Conservation (phyloP, 2,797 vertebrate genomes). For the Danio kyathit region DNA sequence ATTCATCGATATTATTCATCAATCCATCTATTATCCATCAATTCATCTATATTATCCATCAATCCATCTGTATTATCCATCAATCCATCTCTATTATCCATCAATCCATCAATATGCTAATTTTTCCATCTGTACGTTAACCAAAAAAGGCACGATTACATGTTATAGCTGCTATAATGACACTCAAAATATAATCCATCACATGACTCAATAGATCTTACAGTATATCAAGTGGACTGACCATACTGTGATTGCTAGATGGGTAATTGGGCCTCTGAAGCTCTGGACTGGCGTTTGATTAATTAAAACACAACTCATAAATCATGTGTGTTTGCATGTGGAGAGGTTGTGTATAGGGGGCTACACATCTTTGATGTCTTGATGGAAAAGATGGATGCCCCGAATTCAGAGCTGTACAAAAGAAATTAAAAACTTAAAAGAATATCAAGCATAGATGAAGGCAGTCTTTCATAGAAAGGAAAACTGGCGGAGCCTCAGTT, state of each 20-base stretch:
- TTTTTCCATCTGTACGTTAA: not conserved
- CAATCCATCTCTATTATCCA: not conserved
- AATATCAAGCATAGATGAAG: constrained; percentile 22
- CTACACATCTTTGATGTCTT: constrained; percentile 18
- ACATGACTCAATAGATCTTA: not conserved
- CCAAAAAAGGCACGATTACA: not conserved
- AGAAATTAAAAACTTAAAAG: constrained; percentile 9
- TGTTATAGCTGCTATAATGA: constrained; percentile 1
- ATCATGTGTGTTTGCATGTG: constrained; percentile 14
- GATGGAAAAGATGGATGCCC: not conserved
- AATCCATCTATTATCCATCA: no score
- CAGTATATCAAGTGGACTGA: not conserved
- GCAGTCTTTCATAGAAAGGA: constrained; percentile 22
- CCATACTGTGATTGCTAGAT: not conserved
- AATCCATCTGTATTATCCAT: no score
- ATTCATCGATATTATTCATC: no score
- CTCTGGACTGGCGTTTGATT: not conserved
- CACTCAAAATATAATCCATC: not conserved
- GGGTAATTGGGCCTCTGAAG: constrained; percentile 13
- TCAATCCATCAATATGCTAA: no score
- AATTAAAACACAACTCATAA: constrained; percentile 15
- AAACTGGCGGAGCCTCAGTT: constrained; percentile 10
- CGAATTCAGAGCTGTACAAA: not conserved
- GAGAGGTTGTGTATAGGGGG: not conserved
- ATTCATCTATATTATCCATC: no score